Evolutionary conservation across 2,113 vertebrate genomes (phyloP).

Genomic region (Pangasianodon hypophthalmus): DNA sequence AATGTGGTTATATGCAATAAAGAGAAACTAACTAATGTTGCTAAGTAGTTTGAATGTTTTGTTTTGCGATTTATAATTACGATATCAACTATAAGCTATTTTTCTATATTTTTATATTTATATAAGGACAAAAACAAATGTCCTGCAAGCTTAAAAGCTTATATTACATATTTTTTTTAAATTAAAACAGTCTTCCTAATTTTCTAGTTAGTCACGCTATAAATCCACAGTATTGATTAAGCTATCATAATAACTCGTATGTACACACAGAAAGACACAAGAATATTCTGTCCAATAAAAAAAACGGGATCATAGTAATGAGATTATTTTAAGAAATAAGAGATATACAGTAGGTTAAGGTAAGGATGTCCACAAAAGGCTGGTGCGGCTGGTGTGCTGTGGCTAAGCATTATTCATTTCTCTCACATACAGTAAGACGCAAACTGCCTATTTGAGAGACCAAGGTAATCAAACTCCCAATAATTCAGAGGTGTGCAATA

Average conservation of each 20-base stretch:
- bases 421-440: background rate
- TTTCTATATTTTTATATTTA: background rate
- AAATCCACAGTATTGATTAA: background rate
- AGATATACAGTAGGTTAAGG: background rate
- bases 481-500: background rate
- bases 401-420: background rate
- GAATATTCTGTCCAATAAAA: background rate
- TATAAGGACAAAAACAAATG: background rate
- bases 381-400: background rate
- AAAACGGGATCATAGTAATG: background rate
- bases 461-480: slow-evolving; percentile 1
- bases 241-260: background rate
- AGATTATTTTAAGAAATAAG: background rate
- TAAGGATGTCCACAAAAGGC: background rate
- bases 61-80: background rate
- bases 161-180: background rate
- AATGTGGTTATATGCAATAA: background rate
- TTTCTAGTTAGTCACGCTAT: background rate
- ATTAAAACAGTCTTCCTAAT: background rate
- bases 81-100: background rate
- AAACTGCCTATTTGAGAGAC: background rate
- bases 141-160: background rate
- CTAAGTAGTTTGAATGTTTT: background rate
- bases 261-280: background rate
- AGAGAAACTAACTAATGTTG: background rate